Evolutionary conservation across 2,888 invertebrate species (phyloP).

Genomic region (Xylocampa areola): DNA sequence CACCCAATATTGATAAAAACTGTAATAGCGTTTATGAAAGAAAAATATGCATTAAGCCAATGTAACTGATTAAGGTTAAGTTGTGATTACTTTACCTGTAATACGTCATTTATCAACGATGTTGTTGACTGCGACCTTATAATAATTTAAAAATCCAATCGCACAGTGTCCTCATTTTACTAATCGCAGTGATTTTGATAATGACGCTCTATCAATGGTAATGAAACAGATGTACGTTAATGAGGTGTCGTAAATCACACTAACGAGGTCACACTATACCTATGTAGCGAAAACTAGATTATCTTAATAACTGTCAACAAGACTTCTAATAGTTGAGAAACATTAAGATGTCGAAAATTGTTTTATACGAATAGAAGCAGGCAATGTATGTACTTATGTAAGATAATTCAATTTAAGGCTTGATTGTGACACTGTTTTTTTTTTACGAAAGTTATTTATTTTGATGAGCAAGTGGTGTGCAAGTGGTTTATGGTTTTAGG

Average conservation of each 20-base stretch:
- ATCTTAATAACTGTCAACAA: constrained; percentile 51
- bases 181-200: constrained; percentile 58
- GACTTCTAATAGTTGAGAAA: constrained; percentile 35
- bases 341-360: constrained; percentile 28
- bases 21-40: constrained; percentile 4
- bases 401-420: constrained; percentile 19
- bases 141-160: constrained; percentile 23
- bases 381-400: constrained; percentile 18
- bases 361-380: constrained; percentile 18
- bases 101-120: constrained; percentile 15
- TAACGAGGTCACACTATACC: constrained; percentile 44
- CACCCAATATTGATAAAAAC: background rate
- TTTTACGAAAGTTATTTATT: constrained; percentile 25
- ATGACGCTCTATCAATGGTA: constrained; percentile 55
- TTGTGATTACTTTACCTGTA: constrained; percentile 6
- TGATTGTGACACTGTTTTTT: constrained; percentile 24
- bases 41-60: background rate
- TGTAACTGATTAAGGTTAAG: background rate
- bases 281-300: constrained; percentile 53
- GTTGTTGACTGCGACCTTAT: constrained; percentile 14
- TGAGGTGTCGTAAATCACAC: constrained; percentile 57
- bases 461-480: constrained; percentile 24
- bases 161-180: constrained; percentile 42
- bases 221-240: constrained; percentile 60
- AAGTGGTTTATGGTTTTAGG: constrained; percentile 31